Evolutionary conservation across 64 coral and sea anemone genomes (phyloP), one percentile per base, ranked within the genome.

Genomic region (Actinia tenebrosa): DNA sequence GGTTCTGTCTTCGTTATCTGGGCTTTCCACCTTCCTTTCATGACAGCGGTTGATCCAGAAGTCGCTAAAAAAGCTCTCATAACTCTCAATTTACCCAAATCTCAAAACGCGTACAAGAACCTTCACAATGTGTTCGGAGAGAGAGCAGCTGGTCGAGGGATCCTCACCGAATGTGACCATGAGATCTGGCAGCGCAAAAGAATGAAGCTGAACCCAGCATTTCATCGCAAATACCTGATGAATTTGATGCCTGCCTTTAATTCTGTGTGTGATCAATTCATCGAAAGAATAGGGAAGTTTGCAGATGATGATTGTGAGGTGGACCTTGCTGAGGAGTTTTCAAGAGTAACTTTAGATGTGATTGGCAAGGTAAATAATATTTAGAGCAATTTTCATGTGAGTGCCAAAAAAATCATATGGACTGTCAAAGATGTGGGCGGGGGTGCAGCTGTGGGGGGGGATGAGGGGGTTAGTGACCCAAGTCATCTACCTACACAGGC

Each of bases 231-330:
- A 45, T 92, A 90, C n/a, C 86, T 96, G 22, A 89, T 93, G 85
- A 97, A 97, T 23, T 66, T 97, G 46, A 97, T 97, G 88, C 44
- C 89, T 71, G 84, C 91, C n/a, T 97, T 97, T 53, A 97, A 97
- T 44, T 17, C 42, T 2, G 88, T 84, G 55, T 93, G 91, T 82
- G 86, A 97, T 58, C 64, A 77, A 37, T 90, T 97, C 53, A 37
- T 97, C 20, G 71, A 45, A 7, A 93, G 87, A 56, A 79, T 97
- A 43, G 46, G 64, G 77, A 55, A 80, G 78, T 66, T 93, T 78
- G 85, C 88, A 83, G 94, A 97, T 90, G 91, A 80, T 19, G 88
- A 71, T 16, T 85, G 64, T 16, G 56, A 79, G 79, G 88, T 93
- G 2, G 79, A 86, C 60, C 89, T 96, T 87, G 88, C 75, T 44